These are phyloP conservation scores for Zaprionus camerounensis DNA, from an alignment of 1,140 invertebrate species.

Conservation along the genomic window DNA sequence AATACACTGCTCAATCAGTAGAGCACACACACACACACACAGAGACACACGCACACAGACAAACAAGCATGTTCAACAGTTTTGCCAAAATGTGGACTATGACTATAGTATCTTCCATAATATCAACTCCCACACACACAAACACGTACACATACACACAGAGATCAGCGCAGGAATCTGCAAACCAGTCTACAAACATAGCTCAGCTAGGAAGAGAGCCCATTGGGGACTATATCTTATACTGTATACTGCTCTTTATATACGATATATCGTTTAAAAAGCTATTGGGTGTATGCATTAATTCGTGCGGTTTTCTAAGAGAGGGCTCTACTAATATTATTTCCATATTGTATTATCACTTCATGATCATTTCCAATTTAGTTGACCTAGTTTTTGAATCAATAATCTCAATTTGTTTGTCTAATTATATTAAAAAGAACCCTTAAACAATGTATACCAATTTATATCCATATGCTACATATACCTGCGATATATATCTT, in stretches of 20 bases:
- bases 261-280: not conserved
- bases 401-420: no score
- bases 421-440: no score
- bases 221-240: not conserved
- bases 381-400: no score
- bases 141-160: not conserved
- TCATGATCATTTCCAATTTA: no score
- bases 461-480: no score
- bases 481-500: no score
- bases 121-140: slow-evolving; percentile 41
- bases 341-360: not conserved
- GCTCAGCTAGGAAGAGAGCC: slow-evolving; percentile 11
- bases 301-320: no score
- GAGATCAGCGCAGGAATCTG: slow-evolving; percentile 8
- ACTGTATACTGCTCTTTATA: no score
- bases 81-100: slow-evolving; percentile 84
- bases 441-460: no score
- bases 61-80: slow-evolving; percentile 67
- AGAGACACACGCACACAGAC: slow-evolving; percentile 18
- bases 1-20: slow-evolving; percentile 91
- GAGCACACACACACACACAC: slow-evolving; percentile 5
- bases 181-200: slow-evolving; percentile 23
- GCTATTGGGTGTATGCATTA: not conserved
- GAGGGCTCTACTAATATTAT: not conserved
- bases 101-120: slow-evolving; percentile 84